Conservation (phyloP, 2,797 vertebrate species). For the Simalia tracyae region DNA sequence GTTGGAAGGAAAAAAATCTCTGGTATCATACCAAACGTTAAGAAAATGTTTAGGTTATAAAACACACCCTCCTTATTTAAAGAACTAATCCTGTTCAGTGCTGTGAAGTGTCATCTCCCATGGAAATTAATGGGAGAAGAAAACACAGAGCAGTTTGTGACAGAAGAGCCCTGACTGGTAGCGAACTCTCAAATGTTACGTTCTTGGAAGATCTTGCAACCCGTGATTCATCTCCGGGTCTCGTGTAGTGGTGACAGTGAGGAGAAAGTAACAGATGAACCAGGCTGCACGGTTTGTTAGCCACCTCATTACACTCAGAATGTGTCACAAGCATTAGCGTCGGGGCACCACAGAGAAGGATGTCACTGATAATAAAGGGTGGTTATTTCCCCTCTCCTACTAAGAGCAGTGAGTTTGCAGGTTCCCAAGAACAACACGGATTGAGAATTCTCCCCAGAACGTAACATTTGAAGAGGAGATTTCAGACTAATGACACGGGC, state of each 20-base stretch:
- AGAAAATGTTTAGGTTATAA: slow-evolving; percentile 18
- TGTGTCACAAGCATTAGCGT: not conserved
- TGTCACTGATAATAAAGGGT: not conserved
- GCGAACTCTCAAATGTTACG: not conserved
- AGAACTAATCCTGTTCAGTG: not conserved
- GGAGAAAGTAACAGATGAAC: not conserved
- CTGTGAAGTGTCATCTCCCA: slow-evolving; percentile 28
- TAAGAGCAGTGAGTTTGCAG: not conserved
- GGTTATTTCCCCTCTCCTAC: not conserved
- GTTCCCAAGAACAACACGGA: not conserved
- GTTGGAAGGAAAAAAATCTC: not conserved
- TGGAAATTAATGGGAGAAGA: slow-evolving; percentile 19
- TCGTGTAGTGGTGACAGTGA: not conserved
- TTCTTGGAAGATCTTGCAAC: not conserved
- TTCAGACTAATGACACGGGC: slow-evolving; percentile 47
- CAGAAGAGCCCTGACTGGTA: slow-evolving; percentile 19
- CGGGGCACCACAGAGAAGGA: not conserved
- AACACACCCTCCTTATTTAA: slow-evolving; percentile 35
- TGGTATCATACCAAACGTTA: not conserved
- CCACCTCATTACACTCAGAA: not conserved
- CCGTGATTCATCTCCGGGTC: not conserved
- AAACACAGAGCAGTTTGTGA: slow-evolving; percentile 33
- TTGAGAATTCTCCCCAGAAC: not conserved
- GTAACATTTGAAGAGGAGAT: not conserved
- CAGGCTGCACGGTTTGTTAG: not conserved